Base-by-base conservation (phyloP, 1,140 invertebrate genomes). In the Epicauta chinensis region DNA sequence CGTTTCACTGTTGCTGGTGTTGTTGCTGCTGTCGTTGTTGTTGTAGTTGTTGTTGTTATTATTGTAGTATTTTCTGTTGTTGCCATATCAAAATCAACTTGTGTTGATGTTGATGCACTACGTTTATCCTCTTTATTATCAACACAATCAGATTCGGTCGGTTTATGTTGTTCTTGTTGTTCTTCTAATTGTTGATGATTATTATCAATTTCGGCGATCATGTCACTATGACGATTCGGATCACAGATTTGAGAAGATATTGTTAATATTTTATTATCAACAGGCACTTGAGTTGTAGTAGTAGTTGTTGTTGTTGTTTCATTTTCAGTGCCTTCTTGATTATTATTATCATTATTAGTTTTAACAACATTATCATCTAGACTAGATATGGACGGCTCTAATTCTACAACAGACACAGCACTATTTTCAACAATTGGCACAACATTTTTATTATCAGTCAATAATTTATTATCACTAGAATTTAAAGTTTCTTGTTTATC, bases 1-100 rank as follows among this genome's bases (percentile, higher is more conserved):
- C 45, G 45, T 47, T 47, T 47, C 23, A 23, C 7, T 23, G 23
- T 23, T 23, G 17, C 7, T 23, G 23, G 7, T 1, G 23, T 7
- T 2, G 7, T 23, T 23, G 23, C 7, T 23, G 23, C 7, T 23
- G 23, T 23, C 7, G 23, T 5, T 23, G 7, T 23, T 23, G 7
- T 7, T 23, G 23, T 7, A 5, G 23, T 0, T 23, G 23, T 23
- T 23, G 23, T 23, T 23, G 23, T 23, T 23, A 23, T 23, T 23
- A 7, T 23, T 23, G 23, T 7, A 1, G 23, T 23, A 5, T 5
- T 23, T 23, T 3, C 23, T 23, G 23, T 23, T 23, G 23, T 15
- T 46, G 16, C 64, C 74, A 76, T 72, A 88, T 85, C 86, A 66
- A 88, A 89, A 68, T 89, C 86, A 47, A 87, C 85, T 78, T 87